phyloP scores from a whole-genome alignment of 1,140 invertebrate genomes.

The Aphelenchoides avenae region DNA sequence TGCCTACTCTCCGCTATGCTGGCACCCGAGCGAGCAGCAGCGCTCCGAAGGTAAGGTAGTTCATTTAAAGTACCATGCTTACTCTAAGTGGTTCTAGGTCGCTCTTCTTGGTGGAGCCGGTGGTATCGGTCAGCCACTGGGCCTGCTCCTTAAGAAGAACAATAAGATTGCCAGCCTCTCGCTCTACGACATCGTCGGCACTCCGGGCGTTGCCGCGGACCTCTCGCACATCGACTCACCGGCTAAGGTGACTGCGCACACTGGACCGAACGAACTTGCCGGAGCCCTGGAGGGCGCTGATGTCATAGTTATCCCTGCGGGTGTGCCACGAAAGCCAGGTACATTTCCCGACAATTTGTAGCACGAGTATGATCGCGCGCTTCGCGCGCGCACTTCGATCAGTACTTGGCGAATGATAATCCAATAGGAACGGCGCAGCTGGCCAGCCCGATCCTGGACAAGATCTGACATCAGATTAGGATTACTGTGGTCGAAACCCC shows the following conservation, averaged over 20 bases:
- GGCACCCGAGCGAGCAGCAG: too few species aligned
- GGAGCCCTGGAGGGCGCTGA: slow-evolving; percentile 68
- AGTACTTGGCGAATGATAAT: too few species aligned
- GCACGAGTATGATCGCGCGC: too few species aligned
- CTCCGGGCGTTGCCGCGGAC: slow-evolving; percentile 93
- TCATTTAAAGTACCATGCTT: too few species aligned
- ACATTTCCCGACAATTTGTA: too few species aligned
- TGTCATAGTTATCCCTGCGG: slow-evolving; percentile 92
- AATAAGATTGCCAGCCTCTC: slow-evolving; percentile 64
- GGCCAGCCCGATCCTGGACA: too few species aligned
- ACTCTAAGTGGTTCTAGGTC: too few species aligned
- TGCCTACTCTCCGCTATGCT: too few species aligned
- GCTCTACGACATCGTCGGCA: slow-evolving; percentile 92
- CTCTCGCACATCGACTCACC: slow-evolving; percentile 90
- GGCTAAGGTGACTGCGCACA: slow-evolving; percentile 76
- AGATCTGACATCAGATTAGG: too few species aligned
- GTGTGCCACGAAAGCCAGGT: slow-evolving; percentile 92
- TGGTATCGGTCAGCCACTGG: slow-evolving; percentile 95
- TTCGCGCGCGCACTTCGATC: too few species aligned
- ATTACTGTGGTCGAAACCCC: too few species aligned
- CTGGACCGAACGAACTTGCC: slow-evolving; percentile 73
- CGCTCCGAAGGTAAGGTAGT: slow-evolving; percentile 44
- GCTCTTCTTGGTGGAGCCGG: slow-evolving; percentile 91
- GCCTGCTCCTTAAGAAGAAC: slow-evolving; percentile 86
- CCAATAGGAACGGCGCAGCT: too few species aligned